These are phyloP conservation scores for Acanthosoma haemorrhoidale DNA, from an alignment of 2,888 invertebrate species.

Conservation along the genomic window DNA sequence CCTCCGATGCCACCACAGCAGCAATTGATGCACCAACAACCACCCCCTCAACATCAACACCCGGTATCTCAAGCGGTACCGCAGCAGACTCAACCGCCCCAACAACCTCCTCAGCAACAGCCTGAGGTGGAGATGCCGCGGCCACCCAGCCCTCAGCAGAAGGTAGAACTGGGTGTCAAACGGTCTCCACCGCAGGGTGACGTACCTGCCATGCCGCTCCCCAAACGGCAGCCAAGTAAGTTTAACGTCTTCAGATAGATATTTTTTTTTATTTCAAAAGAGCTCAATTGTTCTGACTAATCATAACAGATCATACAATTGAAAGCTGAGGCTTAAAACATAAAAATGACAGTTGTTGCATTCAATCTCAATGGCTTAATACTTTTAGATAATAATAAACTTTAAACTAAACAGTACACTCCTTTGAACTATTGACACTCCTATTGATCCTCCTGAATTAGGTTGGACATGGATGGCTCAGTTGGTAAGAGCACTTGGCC, in stretches of 20 bases:
- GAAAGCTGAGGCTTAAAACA: background rate
- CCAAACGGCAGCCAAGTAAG: constrained; percentile 79
- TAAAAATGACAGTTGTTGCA: no score
- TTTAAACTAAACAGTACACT: no score
- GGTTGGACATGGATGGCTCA: no score
- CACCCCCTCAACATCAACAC: constrained; percentile 35
- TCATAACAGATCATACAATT: constrained; percentile 21
- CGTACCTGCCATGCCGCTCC: constrained; percentile 61
- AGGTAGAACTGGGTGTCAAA: constrained; percentile 52
- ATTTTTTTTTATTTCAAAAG: no score
- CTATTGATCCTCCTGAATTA: no score
- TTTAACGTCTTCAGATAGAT: constrained; percentile 40
- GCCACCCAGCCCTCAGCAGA: constrained; percentile 38
- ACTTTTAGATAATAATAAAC: no score
- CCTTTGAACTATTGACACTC: no score
- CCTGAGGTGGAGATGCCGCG: constrained; percentile 43
- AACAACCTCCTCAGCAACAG: constrained; percentile 41
- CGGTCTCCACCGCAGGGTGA: constrained; percentile 60
- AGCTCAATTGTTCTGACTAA: background rate
- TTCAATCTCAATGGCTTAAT: no score
- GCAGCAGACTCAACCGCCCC: constrained; percentile 43
- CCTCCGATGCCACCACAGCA: constrained; percentile 35
- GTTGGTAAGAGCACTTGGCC: no score
- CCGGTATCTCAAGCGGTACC: constrained; percentile 23
- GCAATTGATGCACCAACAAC: constrained; percentile 8